Evolutionary conservation across 2,113 vertebrate species (phyloP), one percentile per base, ranked within the genome.

Genomic region (Peucedramus taeniatus): DNA sequence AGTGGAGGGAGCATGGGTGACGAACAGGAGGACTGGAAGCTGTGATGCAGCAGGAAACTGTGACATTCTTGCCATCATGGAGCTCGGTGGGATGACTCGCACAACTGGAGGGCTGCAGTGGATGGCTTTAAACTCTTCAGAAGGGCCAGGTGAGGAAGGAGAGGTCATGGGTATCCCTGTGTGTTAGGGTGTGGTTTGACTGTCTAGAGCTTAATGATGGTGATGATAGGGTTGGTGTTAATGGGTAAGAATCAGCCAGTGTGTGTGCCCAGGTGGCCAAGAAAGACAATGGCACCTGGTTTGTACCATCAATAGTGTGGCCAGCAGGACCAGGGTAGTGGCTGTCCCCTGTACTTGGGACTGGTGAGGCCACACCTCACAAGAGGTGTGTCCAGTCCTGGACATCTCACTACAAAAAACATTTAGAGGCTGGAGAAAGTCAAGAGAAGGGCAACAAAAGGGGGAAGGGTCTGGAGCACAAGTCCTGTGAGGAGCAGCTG

Each of bases 361-460:
- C n/a, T 81, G 50, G 6, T 47, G 61, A 75, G 50, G 31, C 19
- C 31, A 14, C 44, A 70, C 30, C 22, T 81, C 16, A 15, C 7
- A 11, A 68, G 18, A 6, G 2, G 33, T 63, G 18, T 14, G 35
- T 18, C 22, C n/a, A 42, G 14, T 13, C n/a, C 26, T 77, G 51
- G 28, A n/a, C 23, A 16, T 8, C 27, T n/a, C 40, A 8, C 20
- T 21, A 10, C 28, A 44, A 33, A 20, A 40, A 22, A 47, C 4
- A 30, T 28, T 47, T 27, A 64, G 20, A 24, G 39, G 35, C 31
- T 82, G 31, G 20, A 65, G 20, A 0, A 0, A 14, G 33, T 49
- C 20, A 53, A 53, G n/a, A 57, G n/a, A 53, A 85, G 20, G 22
- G 22, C n/a, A 80, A 8, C 6, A 12, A 35, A 47, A 26, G 6